Evolutionary conservation across 2,888 invertebrate genomes (phyloP).

Genomic region (Hymenopus coronatus): DNA sequence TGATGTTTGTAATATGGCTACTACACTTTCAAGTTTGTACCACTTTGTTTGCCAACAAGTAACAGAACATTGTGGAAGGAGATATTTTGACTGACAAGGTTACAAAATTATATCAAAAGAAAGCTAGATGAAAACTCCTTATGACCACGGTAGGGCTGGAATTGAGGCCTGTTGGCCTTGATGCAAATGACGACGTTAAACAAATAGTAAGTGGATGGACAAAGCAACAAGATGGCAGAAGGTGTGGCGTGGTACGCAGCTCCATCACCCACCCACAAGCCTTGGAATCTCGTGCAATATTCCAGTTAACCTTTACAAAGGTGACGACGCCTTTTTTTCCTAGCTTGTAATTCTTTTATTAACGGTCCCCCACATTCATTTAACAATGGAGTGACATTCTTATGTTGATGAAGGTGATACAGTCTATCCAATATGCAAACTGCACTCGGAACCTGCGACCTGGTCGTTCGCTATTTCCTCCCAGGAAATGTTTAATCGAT

Average conservation of each 20-base stretch:
- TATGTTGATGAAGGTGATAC: neutral
- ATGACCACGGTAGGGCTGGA: too few relatives aligned
- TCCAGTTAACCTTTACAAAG: neutral
- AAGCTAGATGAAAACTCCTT: too few relatives aligned
- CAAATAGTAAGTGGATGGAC: neutral
- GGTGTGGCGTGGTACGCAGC: neutral
- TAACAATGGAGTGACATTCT: neutral
- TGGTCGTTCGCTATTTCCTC: too few relatives aligned
- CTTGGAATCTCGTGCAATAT: neutral
- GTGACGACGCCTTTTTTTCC: neutral
- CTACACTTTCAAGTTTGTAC: too few relatives aligned
- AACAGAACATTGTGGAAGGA: too few relatives aligned
- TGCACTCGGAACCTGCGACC: too few relatives aligned
- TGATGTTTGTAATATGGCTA: too few relatives aligned
- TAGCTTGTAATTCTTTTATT: neutral
- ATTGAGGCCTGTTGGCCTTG: neutral
- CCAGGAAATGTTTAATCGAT: too few relatives aligned
- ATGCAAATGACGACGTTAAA: neutral
- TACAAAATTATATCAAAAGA: too few relatives aligned
- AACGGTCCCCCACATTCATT: neutral
- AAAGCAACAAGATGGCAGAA: neutral
- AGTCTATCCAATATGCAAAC: neutral
- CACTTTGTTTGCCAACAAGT: too few relatives aligned
- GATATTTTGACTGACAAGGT: too few relatives aligned
- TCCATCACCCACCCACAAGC: neutral